These are phyloP conservation scores for Colinus virginianus DNA, from an alignment of 2,113 vertebrate genomes.

Conservation along the genomic window DNA sequence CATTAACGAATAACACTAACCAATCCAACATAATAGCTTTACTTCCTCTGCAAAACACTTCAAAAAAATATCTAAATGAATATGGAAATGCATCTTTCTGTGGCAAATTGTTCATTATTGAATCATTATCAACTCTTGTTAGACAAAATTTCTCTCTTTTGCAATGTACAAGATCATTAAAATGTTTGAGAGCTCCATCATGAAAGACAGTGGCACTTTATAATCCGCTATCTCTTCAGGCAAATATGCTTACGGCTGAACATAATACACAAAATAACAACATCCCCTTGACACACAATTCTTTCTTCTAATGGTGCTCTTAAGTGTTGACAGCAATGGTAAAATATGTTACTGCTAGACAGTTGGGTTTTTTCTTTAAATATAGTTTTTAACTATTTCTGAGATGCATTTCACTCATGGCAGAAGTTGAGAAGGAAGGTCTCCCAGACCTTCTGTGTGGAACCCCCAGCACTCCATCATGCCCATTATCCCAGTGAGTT, in stretches of 20 bases:
- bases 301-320: constrained; percentile 70
- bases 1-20: constrained; percentile 77
- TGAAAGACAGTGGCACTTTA: constrained; percentile 78
- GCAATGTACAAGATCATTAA: constrained; percentile 79
- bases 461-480: not conserved
- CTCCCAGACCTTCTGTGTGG: not conserved
- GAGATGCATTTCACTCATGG: not conserved
- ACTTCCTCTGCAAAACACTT: constrained; percentile 79
- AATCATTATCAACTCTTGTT: constrained; percentile 81
- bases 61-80: constrained; percentile 82
- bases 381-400: constrained; percentile 67
- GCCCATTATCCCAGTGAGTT: not conserved
- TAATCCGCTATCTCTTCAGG: constrained; percentile 79
- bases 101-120: constrained; percentile 80
- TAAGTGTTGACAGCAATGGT: constrained; percentile 71
- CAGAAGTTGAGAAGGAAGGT: not conserved
- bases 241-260: constrained; percentile 79
- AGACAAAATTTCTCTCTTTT: constrained; percentile 79
- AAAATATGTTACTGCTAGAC: constrained; percentile 60
- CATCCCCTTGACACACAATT: constrained; percentile 74
- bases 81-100: constrained; percentile 80
- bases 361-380: not conserved
- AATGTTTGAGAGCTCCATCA: constrained; percentile 80
- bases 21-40: constrained; percentile 76
- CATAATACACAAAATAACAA: constrained; percentile 77